Percentiles rank a stretch among this genome's conserved stretches.
phyloP scores from a whole-genome alignment of 2,888 invertebrate genomes.

The Lasius platythorax region DNA sequence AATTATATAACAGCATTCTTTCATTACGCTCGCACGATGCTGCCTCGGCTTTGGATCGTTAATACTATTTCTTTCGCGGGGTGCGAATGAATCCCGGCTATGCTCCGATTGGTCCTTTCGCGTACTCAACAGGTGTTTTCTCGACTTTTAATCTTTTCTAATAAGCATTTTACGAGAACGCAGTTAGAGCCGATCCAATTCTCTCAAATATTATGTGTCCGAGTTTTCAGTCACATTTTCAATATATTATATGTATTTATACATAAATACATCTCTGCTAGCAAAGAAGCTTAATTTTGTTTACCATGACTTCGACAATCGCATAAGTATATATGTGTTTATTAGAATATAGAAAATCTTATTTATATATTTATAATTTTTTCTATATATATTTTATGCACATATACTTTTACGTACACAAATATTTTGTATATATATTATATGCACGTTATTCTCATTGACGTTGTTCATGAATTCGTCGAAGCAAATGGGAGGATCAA shows the following conservation, averaged over 20 bases:
- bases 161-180: slow-evolving; percentile 64
- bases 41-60: neutral
- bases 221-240: neutral
- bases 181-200: slow-evolving; percentile 13
- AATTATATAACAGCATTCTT: slow-evolving; percentile 23
- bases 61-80: slow-evolving; percentile 28
- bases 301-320: neutral
- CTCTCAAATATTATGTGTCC: neutral
- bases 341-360: neutral
- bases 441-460: neutral
- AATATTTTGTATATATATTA: neutral
- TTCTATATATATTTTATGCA: neutral
- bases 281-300: neutral
- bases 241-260: neutral
- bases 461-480: neutral
- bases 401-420: neutral
- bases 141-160: slow-evolving; percentile 69
- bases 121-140: slow-evolving; percentile 73
- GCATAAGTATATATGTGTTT: neutral
- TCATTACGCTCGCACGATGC: slow-evolving; percentile 14
- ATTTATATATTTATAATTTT: neutral
- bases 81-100: slow-evolving; percentile 48
- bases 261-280: neutral
- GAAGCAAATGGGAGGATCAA: neutral
- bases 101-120: slow-evolving; percentile 27